Evolutionary conservation across 1,140 invertebrate species (phyloP).

Genomic region (Limonius californicus): DNA sequence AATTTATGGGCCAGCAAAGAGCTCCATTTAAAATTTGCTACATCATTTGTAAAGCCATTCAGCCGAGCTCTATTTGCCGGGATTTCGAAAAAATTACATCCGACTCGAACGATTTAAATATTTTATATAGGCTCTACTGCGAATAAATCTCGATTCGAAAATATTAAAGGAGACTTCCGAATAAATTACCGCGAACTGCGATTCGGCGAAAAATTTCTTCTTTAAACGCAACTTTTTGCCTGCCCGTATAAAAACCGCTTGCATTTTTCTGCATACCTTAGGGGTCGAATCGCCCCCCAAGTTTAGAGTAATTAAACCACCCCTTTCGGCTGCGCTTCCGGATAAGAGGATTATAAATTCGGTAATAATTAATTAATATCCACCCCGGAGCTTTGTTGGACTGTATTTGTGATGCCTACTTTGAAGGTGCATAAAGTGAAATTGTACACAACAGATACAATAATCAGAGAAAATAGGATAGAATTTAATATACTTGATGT

Average conservation of each 20-base stretch:
- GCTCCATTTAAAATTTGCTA: constrained; percentile 34
- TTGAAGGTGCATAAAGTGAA: no score
- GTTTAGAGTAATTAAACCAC: background rate
- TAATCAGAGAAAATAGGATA: no score
- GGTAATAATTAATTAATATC: constrained; percentile 11
- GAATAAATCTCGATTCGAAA: background rate
- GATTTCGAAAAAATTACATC: background rate
- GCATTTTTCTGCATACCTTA: background rate
- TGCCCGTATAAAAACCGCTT: no score
- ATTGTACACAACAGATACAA: no score
- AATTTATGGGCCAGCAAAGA: constrained; percentile 30
- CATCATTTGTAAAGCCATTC: constrained; percentile 27
- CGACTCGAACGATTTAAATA: background rate
- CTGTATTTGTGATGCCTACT: background rate
- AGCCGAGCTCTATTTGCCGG: background rate
- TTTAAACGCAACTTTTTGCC: no score
- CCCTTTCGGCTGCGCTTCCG: background rate
- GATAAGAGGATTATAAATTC: constrained; percentile 4
- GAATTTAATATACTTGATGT: no score
- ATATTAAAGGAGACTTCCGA: background rate
- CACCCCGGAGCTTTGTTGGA: background rate
- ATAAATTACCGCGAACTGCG: background rate
- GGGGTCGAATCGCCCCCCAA: background rate
- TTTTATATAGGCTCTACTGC: background rate
- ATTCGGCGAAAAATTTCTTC: no score